Evolutionary conservation across 2,888 invertebrate genomes (phyloP).

Genomic region (Pseudoips prasinana): DNA sequence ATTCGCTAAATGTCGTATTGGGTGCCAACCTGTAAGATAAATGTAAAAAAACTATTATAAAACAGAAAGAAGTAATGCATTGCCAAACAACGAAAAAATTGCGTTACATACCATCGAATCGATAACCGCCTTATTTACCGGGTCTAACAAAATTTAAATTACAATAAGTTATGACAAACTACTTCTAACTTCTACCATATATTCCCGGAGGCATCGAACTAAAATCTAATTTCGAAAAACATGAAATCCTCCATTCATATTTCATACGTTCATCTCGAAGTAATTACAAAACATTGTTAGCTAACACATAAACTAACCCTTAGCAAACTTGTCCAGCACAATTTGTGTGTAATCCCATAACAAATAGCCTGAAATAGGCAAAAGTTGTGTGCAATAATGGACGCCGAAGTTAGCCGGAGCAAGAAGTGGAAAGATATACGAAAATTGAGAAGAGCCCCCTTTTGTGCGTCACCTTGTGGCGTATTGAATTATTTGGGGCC

Average conservation of each 20-base stretch:
- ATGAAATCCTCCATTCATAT: neutral
- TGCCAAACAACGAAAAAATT: too few relatives aligned
- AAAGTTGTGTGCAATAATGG: slow-evolving; percentile 19
- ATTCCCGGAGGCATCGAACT: neutral
- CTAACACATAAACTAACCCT: slow-evolving; percentile 19
- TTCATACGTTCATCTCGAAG: slow-evolving; percentile 1
- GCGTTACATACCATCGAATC: too few relatives aligned
- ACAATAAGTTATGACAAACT: too few relatives aligned
- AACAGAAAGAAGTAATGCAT: too few relatives aligned
- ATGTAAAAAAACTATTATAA: too few relatives aligned
- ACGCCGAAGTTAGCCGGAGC: slow-evolving; percentile 9
- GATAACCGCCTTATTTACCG: too few relatives aligned
- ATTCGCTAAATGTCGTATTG: too few relatives aligned
- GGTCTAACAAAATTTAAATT: too few relatives aligned
- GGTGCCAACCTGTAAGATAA: too few relatives aligned
- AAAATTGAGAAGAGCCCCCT: slow-evolving; percentile 22
- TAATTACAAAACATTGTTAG: slow-evolving; percentile 23
- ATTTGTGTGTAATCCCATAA: slow-evolving; percentile 29
- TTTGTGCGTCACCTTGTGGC: slow-evolving; percentile 7
- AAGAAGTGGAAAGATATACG: slow-evolving; percentile 27
- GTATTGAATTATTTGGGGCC: too few relatives aligned
- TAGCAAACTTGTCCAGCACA: slow-evolving; percentile 25
- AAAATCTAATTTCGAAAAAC: neutral
- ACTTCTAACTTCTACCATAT: too few relatives aligned
- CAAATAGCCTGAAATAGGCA: slow-evolving; percentile 15